Base-by-base conservation (phyloP, 2,888 invertebrate species). In the Sisyra terminalis region DNA sequence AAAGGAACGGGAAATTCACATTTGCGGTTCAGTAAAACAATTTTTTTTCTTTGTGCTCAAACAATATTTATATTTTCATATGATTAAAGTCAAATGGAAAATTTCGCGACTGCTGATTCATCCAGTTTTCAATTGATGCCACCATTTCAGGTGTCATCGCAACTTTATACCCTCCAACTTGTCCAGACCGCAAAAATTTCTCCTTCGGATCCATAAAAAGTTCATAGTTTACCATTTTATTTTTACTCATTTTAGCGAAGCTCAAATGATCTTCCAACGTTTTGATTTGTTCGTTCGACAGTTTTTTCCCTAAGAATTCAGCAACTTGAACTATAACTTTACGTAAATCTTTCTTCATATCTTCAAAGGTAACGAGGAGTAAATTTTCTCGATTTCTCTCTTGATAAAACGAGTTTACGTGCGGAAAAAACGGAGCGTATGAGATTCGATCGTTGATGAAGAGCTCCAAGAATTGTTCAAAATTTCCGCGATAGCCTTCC, bases 191-290 rank as follows among this genome's bases (percentile, higher is more conserved):
- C 52, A 57, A 54, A 45, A 57, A 57, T 10, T 40, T 49, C 2
- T 51, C 51, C 31, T 49, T 46, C 37, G 51, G 50, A 11, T 53
- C 50, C 42, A 53, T 54, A 18, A 48, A 47, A 2, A 49, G 46
- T 43, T 57, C 57, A 43, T 54, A 57, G 51, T 71, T 71, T 2
- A 65, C 61, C 39, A 58, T 55, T 15, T 58, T 56, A 52, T 71
- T 70, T n/a, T 56, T 52, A 49, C 62, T 64, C 70, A 71, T 71
- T 40, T 54, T 61, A n/a, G 57, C 55, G 51, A 73, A 73, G 42
- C 64, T 64, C 47, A 70, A 61, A 52, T 70, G 69, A 2, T 61
- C 49, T 29, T 54, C 51, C n/a, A 73, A 56, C 1, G 46, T 45
- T 3, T 54, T 48, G 17, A 64, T 50, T 38, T 64, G 53, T 2